Conservation (phyloP, 2,113 vertebrate genomes). For the Syrrhaptes paradoxus region DNA sequence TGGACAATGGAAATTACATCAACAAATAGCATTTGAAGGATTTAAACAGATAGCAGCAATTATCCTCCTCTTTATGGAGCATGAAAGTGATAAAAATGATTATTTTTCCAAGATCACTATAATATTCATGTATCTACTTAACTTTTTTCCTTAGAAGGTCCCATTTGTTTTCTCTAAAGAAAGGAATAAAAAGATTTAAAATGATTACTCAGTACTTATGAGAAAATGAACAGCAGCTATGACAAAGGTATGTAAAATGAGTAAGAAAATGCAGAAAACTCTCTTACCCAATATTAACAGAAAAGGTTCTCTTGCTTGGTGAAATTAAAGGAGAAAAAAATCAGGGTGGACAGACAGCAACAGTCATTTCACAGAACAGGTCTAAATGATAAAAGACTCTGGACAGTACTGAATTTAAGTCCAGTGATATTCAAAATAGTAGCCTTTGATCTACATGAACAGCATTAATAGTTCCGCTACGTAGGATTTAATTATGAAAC, state of each 20-base stretch:
- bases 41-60: slow-evolving; percentile 53
- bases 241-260: slow-evolving; percentile 45
- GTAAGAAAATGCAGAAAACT: background rate
- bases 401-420: background rate
- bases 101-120: slow-evolving; percentile 45
- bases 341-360: background rate
- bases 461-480: background rate
- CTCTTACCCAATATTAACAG: background rate
- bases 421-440: slow-evolving; percentile 16
- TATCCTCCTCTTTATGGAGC: slow-evolving; percentile 33
- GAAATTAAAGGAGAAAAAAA: background rate
- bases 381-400: background rate
- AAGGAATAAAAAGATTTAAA: slow-evolving; percentile 57
- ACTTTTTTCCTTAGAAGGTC: slow-evolving; percentile 50
- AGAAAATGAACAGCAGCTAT: background rate
- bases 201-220: slow-evolving; percentile 25
- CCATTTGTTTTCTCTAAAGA: slow-evolving; percentile 69
- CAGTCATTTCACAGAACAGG: background rate
- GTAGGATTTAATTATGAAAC: slow-evolving; percentile 43
- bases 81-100: slow-evolving; percentile 58
- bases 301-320: background rate
- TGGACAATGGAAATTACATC: background rate
- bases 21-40: slow-evolving; percentile 44
- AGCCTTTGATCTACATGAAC: background rate
- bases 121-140: slow-evolving; percentile 69